phyloP scores from a whole-genome alignment of 2,113 vertebrate genomes.

The Hassar affinis region DNA sequence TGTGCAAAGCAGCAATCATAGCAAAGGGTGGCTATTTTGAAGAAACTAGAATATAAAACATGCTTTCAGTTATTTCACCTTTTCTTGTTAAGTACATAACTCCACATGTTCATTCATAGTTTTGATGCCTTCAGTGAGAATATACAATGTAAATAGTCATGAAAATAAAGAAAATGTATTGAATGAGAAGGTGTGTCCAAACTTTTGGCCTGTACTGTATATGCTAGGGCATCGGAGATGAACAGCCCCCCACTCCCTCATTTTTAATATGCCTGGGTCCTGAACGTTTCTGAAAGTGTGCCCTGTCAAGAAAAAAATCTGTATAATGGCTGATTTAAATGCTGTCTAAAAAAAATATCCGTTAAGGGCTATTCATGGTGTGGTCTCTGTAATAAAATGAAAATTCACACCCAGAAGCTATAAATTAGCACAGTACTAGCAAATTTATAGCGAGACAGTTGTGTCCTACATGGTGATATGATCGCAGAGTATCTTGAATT shows the following conservation, averaged over 20 bases:
- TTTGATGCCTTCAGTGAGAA: too few relatives aligned
- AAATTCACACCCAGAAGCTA: slow-evolving; percentile 1
- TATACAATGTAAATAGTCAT: too few relatives aligned
- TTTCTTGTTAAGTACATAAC: too few relatives aligned
- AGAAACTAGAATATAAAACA: too few relatives aligned
- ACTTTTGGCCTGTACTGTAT: not conserved
- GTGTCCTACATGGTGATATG: not conserved
- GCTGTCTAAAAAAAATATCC: not conserved
- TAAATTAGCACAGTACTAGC: not conserved
- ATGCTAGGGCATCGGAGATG: not conserved
- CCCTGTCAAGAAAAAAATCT: not conserved
- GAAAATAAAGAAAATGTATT: too few relatives aligned
- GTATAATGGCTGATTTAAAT: not conserved
- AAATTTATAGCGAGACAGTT: not conserved
- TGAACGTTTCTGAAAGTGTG: not conserved
- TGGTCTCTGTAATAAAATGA: not conserved
- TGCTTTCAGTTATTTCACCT: too few relatives aligned
- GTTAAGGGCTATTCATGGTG: not conserved
- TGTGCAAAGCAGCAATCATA: too few relatives aligned
- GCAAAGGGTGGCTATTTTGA: too few relatives aligned
- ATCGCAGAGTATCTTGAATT: not conserved
- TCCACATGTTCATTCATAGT: too few relatives aligned
- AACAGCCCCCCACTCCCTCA: not conserved
- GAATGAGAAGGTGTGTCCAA: not conserved
- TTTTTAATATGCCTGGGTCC: not conserved